Base-by-base conservation (phyloP, 2,888 invertebrate genomes). In the Toxonevra muliebris region DNA sequence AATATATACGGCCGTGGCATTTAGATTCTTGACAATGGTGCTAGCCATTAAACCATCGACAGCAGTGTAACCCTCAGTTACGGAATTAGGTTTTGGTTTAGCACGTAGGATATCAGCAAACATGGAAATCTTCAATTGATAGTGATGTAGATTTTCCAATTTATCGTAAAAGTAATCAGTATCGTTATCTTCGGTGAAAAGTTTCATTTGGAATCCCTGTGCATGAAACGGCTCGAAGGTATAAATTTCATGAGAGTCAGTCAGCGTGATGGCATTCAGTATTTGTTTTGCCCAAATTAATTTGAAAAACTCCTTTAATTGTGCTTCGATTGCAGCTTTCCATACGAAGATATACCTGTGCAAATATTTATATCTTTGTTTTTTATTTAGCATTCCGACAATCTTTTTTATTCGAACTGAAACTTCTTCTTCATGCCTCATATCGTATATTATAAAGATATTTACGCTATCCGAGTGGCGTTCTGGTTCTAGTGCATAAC, bases 271-370 rank as follows among this genome's bases (percentile, higher is more conserved):
- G 0, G 72, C 82, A 63, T 79, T 75, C 8, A 81, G 68, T 19
- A 81, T 65, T 3, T 76, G 68, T 52, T 77, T 79, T 2, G 40
- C 11, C 81, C 82, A 83, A 20, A 81, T 73, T 2, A 71, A 67
- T 8, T 63, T 20, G 10, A 83, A 80, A 1, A 80, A 69, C 0
- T 59, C 13, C 0, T 52, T 61, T 2, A 83, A 60, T 13, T 75
- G 70, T 3, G 64, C 17, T 19, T 70, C 55, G 10, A 58, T 72
- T 1, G 75, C 73, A 2, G 41, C 61, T 1, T 75, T 75, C 76
- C 83, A 83, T 0, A 81, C 58, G 20, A 81, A 77, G 3, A 80
- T 48, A 71, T 82, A 83, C 53, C 77, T 79, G 48, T 81, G 80
- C 2, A 71, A 66, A 8, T 77, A 76, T 12, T 79, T 81, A 1